Conservation (phyloP, 2,888 invertebrate genomes). For the Drosophila aldrichi region DNA sequence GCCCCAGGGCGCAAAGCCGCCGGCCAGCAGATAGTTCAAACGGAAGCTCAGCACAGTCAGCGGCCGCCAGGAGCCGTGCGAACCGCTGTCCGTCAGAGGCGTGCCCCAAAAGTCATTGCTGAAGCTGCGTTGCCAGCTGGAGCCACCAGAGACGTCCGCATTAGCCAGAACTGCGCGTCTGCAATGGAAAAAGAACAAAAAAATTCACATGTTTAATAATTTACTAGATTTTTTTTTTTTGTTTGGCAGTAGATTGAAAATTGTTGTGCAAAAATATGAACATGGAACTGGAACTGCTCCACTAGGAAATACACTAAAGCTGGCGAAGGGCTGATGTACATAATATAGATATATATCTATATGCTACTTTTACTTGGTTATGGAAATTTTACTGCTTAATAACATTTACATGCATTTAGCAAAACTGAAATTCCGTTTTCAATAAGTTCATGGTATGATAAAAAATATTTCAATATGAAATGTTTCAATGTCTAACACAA, state of each 20-base stretch:
- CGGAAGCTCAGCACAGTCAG: constrained; percentile 95
- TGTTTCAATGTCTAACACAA: too few relatives aligned
- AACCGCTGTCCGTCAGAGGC: constrained; percentile 95
- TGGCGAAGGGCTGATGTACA: too few relatives aligned
- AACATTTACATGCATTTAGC: too few relatives aligned
- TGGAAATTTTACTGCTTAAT: too few relatives aligned
- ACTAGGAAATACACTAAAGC: too few relatives aligned
- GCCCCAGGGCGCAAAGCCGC: constrained; percentile 92
- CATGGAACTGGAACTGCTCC: too few relatives aligned
- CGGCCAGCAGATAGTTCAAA: constrained; percentile 92
- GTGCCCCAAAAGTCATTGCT: constrained; percentile 99
- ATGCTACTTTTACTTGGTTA: too few relatives aligned
- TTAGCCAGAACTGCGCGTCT: constrained; percentile 98
- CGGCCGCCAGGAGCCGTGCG: constrained; percentile 98
- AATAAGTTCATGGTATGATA: too few relatives aligned
- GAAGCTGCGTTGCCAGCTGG: constrained; percentile 93
- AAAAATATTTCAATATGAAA: too few relatives aligned
- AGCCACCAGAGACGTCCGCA: constrained; percentile 94
- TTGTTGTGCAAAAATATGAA: not conserved
- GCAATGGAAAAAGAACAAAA: constrained; percentile 81
- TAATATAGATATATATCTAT: too few relatives aligned
- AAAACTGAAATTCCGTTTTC: too few relatives aligned
- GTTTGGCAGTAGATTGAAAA: not conserved
- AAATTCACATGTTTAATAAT: not conserved
- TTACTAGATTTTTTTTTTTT: not conserved